Conservation (phyloP, 2,797 vertebrate species). For the Anableps anableps region DNA sequence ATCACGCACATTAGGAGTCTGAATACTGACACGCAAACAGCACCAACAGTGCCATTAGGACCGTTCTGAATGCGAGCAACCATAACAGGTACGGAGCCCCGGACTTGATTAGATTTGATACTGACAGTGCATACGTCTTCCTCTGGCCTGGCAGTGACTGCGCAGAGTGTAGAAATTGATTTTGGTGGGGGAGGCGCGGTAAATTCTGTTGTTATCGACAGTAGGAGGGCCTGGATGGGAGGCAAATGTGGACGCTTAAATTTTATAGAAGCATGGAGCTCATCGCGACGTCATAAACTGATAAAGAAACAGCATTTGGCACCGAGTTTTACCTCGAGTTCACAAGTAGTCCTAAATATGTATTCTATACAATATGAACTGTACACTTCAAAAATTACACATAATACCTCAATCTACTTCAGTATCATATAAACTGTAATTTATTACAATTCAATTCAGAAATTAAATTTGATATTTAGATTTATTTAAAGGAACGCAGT, state of each 20-base stretch:
- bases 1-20: constrained; percentile 56
- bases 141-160: constrained; percentile 44
- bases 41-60: constrained; percentile 38
- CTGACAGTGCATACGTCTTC: constrained; percentile 79
- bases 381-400: not conserved
- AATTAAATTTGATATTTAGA: no score
- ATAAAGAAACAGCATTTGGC: not conserved
- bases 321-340: not conserved
- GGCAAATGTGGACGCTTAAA: constrained; percentile 25
- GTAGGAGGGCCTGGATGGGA: constrained; percentile 36
- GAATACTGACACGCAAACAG: constrained; percentile 50
- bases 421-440: no score
- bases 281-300: not conserved
- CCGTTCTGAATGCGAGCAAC: constrained; percentile 57
- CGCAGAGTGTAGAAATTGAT: constrained; percentile 65
- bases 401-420: no score
- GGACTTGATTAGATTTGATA: constrained; percentile 75
- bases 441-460: no score
- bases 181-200: constrained; percentile 39
- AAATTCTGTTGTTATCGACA: constrained; percentile 71
- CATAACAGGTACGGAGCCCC: constrained; percentile 53
- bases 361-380: not conserved
- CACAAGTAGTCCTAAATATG: not conserved
- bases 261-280: constrained; percentile 22
- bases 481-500: no score